These are phyloP conservation scores for Porites lutea DNA, from an alignment of 64 coral and sea anemone genomes.

Conservation along the genomic window DNA sequence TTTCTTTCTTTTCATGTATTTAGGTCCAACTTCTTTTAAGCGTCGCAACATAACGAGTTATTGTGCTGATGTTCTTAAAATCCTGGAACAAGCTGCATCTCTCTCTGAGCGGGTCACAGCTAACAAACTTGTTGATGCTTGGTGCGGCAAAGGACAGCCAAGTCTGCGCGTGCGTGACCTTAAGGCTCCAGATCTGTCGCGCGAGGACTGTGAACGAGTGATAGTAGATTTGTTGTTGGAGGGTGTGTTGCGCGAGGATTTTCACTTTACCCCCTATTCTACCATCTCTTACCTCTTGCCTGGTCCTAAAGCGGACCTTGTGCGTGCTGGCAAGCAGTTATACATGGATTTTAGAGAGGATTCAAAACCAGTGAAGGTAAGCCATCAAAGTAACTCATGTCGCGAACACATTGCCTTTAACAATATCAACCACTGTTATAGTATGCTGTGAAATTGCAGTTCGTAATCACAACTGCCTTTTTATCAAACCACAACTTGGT, in stretches of 20 bases:
- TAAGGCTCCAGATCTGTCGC: constrained; percentile 61
- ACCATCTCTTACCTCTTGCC: constrained; percentile 92
- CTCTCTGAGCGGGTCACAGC: constrained; percentile 85
- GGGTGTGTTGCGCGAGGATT: constrained; percentile 92
- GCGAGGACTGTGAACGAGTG: constrained; percentile 84
- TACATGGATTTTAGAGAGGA: constrained; percentile 6
- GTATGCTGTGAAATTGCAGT: not conserved
- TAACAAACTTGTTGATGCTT: constrained; percentile 89
- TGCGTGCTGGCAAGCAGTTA: constrained; percentile 45
- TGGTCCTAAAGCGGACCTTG: constrained; percentile 59
- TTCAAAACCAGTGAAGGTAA: constrained; percentile 29
- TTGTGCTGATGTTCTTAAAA: constrained; percentile 60
- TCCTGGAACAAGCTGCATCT: constrained; percentile 74
- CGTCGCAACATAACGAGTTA: constrained; percentile 68
- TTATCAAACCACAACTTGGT: too few relatives aligned
- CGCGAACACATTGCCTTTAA: not conserved
- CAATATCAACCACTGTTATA: not conserved
- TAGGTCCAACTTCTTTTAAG: constrained; percentile 43
- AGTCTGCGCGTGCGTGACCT: constrained; percentile 52
- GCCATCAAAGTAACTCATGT: not conserved
- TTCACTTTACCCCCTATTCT: constrained; percentile 95
- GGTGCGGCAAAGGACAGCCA: constrained; percentile 82
- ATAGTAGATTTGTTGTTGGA: constrained; percentile 84
- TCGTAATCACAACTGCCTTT: too few relatives aligned
- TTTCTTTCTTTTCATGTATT: not conserved